Evolutionary conservation across 92 coral and sea anemone species (phyloP), one percentile per base, ranked within the genome.

Genomic region (Epizoanthus rinbou): DNA sequence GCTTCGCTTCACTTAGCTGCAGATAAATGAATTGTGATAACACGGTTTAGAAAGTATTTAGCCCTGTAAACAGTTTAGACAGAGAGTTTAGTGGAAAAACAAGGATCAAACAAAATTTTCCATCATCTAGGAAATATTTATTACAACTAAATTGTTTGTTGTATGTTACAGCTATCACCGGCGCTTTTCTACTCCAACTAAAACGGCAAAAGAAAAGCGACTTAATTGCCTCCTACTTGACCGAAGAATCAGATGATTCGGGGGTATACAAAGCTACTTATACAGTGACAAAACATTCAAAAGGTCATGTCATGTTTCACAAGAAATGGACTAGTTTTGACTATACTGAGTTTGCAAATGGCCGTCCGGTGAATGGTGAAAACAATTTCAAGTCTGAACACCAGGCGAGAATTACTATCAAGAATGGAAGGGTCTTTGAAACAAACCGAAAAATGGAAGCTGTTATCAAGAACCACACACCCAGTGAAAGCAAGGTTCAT

Each of bases 241-340:
- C 65, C 15, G 71, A 83, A 57, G 98, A 94, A 63, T 89, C 89
- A 22, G 98, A 94, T 64, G 95, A 91, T 62, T 94, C 98, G 0
- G 98, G 98, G 1, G 84, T 91, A 17, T 92, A 87, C 63, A 57
- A 69, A 62, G 75, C 93, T 10, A 80, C 73, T 69, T 94, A 94
- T 85, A 87, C 76, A 31, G 93, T 91, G 35, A 66, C 79, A 3
- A 74, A 86, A 8, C 18, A 74, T 25, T 91, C 92, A 62, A 80
- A 87, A 5, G 89, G 92, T 31, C 95, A 94, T 74, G 67, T 84
- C 14, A 84, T 73, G 17, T 65, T 94, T 25, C 86, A 85, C 28
- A 88, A 90, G 67, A 80, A 83, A 65, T 94, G 98, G 98, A 87
- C 90, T 0, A 92, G 89, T 76, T 70, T 79, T n/a, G 98, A 94